Percentiles rank a stretch among this genome's conserved stretches.
phyloP scores from a whole-genome alignment of 1,140 invertebrate genomes.

The Eriosoma lanigerum region DNA sequence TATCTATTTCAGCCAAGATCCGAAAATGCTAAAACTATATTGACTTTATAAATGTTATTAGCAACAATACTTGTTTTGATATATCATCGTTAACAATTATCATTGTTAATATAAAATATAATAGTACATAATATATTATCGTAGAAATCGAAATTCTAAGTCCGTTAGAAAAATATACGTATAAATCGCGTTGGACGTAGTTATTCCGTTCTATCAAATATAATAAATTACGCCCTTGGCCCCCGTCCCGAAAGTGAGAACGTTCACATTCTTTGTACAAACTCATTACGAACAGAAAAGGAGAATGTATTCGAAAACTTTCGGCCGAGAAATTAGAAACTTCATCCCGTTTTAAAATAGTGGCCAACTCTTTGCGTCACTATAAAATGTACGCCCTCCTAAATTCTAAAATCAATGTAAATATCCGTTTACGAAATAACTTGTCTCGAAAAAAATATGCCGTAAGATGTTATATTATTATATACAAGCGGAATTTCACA shows the following conservation, averaged over 20 bases:
- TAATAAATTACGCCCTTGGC: neutral
- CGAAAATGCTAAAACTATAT: no score
- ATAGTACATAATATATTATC: no score
- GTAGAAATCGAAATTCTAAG: no score
- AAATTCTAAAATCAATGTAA: neutral
- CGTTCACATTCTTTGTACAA: neutral
- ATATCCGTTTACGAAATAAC: neutral
- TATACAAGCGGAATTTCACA: neutral
- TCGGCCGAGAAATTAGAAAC: constrained; percentile 6
- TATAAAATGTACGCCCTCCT: neutral
- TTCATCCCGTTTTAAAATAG: neutral
- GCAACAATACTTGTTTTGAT: no score
- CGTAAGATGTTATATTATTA: neutral
- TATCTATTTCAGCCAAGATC: no score
- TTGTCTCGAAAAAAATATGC: neutral
- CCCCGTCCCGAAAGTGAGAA: neutral
- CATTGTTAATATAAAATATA: no score
- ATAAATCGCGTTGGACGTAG: no score
- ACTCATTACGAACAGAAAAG: neutral
- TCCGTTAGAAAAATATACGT: no score
- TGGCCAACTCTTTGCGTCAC: neutral
- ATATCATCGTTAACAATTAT: no score
- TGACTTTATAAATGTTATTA: no score
- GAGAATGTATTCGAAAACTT: neutral
- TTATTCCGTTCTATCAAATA: neutral